A percentile compares a stretch with the other conserved stretches of the same genome.
Evolutionary conservation across 53 echinoderm and acorn worm species (phyloP).

Genomic region (Actinopyga echinites): DNA sequence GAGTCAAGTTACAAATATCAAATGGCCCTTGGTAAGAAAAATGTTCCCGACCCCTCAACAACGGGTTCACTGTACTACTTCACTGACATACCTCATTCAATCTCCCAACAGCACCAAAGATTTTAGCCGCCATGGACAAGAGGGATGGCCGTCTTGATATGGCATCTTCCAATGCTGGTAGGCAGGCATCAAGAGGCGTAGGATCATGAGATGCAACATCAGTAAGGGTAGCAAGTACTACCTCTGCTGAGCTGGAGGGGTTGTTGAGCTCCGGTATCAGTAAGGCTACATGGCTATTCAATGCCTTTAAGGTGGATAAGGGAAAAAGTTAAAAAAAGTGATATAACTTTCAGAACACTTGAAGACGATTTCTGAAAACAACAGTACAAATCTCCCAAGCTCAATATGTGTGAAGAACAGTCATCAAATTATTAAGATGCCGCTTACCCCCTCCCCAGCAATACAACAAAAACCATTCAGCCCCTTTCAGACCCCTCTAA

Average conservation of each 20-base stretch:
- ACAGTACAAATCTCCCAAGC: no score
- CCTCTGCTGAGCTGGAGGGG: constrained; percentile 44
- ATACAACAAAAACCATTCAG: no score
- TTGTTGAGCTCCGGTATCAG: constrained; percentile 74
- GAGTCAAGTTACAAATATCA: no score
- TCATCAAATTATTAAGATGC: no score
- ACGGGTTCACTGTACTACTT: no score
- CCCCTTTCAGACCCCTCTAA: no score
- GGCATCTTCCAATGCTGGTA: constrained; percentile 67
- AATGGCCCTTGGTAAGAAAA: no score
- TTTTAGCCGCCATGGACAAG: constrained; percentile 85
- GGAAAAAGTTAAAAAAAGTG: neutral
- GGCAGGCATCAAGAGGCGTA: constrained; percentile 64
- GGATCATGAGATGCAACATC: constrained; percentile 77
- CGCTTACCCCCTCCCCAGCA: no score
- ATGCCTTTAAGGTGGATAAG: constrained; percentile 47
- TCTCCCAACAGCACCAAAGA: constrained; percentile 92
- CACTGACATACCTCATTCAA: constrained; percentile 64
- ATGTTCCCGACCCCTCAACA: no score
- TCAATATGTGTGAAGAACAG: no score
- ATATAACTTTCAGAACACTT: neutral
- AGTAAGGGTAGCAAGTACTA: constrained; percentile 44
- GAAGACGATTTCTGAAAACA: no score
- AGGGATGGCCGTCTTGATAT: constrained; percentile 77
- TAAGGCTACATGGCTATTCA: constrained; percentile 67